A percentile compares a stretch with the other conserved stretches of the same genome.
Evolutionary conservation across 2,797 vertebrate genomes (phyloP).

Genomic region (Gymnothorax javanicus): DNA sequence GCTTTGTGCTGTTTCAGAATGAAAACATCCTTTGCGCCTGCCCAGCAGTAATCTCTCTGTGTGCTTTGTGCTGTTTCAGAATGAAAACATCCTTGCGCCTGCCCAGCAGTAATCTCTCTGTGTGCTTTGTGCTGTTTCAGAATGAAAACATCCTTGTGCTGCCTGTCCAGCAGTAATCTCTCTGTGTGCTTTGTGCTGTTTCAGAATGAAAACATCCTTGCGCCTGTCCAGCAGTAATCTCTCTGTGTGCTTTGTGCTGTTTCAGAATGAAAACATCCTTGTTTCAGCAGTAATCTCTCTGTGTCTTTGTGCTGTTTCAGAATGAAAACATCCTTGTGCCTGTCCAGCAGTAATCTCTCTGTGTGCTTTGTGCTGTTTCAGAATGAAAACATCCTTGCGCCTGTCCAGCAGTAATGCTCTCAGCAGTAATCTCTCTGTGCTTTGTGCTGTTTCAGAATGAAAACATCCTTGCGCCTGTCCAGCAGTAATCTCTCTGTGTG

Average conservation of each 20-base stretch:
- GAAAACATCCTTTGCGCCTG: conserved; percentile 59
- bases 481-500: neutral
- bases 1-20: conserved; percentile 62
- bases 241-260: conserved; percentile 21
- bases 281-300: neutral
- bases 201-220: conserved; percentile 70
- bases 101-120: neutral
- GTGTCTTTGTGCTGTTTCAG: conserved; percentile 55
- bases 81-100: conserved; percentile 62
- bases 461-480: conserved; percentile 49
- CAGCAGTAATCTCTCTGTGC: conserved; percentile 14
- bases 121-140: conserved; percentile 56
- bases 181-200: conserved; percentile 34
- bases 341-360: neutral
- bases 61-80: conserved; percentile 59
- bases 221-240: neutral
- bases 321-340: conserved; percentile 65
- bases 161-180: neutral
- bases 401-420: neutral
- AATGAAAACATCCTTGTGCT: conserved; percentile 67
- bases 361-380: conserved; percentile 51
- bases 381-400: conserved; percentile 66
- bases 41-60: neutral
- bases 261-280: conserved; percentile 71
- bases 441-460: conserved; percentile 66